Percentiles rank a stretch among this genome's conserved stretches.
These are phyloP conservation scores for Turritopsis rubra DNA, from an alignment of 30 jellyfish, hydroid and myxozoan genomes.

Conservation along the genomic window DNA sequence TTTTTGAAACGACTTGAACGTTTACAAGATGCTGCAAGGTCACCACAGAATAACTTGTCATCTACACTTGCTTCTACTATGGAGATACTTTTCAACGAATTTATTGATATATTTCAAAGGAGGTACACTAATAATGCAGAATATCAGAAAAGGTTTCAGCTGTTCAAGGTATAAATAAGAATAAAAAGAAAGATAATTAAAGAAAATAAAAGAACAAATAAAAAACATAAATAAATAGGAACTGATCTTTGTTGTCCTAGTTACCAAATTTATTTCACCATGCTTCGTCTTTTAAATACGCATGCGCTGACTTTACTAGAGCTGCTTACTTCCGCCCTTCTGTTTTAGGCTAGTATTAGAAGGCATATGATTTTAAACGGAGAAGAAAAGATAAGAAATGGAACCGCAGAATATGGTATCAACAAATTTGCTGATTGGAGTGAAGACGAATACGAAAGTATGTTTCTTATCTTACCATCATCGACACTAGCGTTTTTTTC, in stretches of 20 bases:
- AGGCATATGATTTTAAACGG: conserved; percentile 46
- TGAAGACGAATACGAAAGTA: conserved; percentile 55
- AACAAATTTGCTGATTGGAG: conserved; percentile 74
- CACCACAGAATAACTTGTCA: not conserved
- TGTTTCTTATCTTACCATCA: not conserved
- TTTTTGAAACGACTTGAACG: not conserved
- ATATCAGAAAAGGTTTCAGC: conserved; percentile 18
- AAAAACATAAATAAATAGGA: no score
- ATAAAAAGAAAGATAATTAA: not conserved
- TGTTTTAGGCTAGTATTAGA: conserved; percentile 42
- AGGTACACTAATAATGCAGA: conserved; percentile 39
- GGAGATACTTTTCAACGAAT: conserved; percentile 32
- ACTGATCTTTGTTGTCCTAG: no score
- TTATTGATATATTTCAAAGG: conserved; percentile 29
- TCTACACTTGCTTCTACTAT: not conserved
- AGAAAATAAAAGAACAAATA: no score
- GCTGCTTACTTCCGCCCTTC: not conserved
- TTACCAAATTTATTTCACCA: conserved; percentile 3
- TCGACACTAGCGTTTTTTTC: not conserved
- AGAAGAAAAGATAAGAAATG: conserved; percentile 16
- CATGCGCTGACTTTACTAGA: not conserved
- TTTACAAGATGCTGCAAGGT: not conserved
- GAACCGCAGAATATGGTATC: conserved; percentile 50
- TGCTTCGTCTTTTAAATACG: not conserved
- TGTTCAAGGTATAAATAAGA: conserved; percentile 14